Evolutionary conservation across 2,797 vertebrate species (phyloP), one percentile per base, ranked within the genome.

Genomic region (Acanthurus leucopareius): DNA sequence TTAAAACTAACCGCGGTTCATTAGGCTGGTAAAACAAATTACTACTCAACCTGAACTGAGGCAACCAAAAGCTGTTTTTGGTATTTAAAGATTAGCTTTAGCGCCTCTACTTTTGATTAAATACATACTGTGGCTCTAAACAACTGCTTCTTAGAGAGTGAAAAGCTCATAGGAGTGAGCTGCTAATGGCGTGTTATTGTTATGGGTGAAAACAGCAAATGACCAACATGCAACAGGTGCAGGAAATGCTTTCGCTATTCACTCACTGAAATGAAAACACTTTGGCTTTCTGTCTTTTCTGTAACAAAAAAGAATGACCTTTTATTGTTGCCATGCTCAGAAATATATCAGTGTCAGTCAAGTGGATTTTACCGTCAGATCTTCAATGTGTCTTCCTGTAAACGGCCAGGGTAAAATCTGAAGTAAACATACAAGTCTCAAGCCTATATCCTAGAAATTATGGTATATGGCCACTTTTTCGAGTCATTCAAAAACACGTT

Each of bases 181-280:
- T 52, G 20, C 52, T 62, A 16, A 25, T 47, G 38, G 16, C 74
- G 76, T 4, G 1, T 10, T 35, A 8, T 7, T 92, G 87, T 91
- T 91, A 84, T 25, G 69, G 72, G 52, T 89, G 40, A 72, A 87
- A 88, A 90, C 85, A 90, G 4, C 16, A 40, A 62, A 58, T 38
- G 19, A 11, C 6, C 59, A 44, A 56, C 72, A 76, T 77, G 56
- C 15, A 60, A 7, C 73, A 61, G 65, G 66, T 75, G 69, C 57
- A 79, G 49, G 53, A 64, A 53, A 58, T 22, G 22, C 15, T 74
- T 62, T 44, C 38, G n/a, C 28, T 8, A 15, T 11, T 38, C 25
- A 10, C 17, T 73, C 20, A 62, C 2, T 60, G 53, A 62, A 75
- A 77, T n/a, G 53, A 11, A 10, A 42, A 42, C 52, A 28, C 9